phyloP scores from a whole-genome alignment of 2,797 vertebrate genomes.

The Sphenodon punctatus region DNA sequence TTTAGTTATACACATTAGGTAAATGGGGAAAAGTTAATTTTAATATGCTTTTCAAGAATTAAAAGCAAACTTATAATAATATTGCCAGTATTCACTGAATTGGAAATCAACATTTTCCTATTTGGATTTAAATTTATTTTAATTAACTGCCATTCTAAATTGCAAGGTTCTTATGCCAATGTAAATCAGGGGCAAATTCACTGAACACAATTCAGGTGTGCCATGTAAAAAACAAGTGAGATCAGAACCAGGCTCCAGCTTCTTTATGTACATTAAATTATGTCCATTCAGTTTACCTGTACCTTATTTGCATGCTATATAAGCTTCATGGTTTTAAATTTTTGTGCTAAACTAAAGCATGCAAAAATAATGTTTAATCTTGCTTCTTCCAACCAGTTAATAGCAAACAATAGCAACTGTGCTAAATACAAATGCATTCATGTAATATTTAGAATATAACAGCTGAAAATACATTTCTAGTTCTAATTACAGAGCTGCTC shows the following conservation, averaged over 20 bases:
- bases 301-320: constrained; percentile 18
- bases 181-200: constrained; percentile 30
- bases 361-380: constrained; percentile 50
- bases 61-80: constrained; percentile 73
- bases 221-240: background rate
- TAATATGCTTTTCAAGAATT: constrained; percentile 75
- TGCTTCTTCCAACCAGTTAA: constrained; percentile 41
- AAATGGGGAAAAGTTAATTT: constrained; percentile 80
- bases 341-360: constrained; percentile 36
- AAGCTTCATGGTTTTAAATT: constrained; percentile 40
- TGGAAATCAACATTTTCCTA: constrained; percentile 71
- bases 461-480: constrained; percentile 27
- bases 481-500: constrained; percentile 56
- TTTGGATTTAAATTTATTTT: constrained; percentile 74
- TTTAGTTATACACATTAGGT: constrained; percentile 78
- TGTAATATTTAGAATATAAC: constrained; percentile 50
- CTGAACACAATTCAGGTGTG: constrained; percentile 24
- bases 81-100: constrained; percentile 61
- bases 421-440: constrained; percentile 34
- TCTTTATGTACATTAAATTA: constrained; percentile 16
- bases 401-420: constrained; percentile 28
- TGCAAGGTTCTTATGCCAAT: constrained; percentile 38
- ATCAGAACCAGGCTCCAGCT: constrained; percentile 13
- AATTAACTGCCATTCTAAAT: constrained; percentile 62
- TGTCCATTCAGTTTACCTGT: constrained; percentile 47